Conservation (phyloP, 2,113 vertebrate species). For the Perca schrenkii region DNA sequence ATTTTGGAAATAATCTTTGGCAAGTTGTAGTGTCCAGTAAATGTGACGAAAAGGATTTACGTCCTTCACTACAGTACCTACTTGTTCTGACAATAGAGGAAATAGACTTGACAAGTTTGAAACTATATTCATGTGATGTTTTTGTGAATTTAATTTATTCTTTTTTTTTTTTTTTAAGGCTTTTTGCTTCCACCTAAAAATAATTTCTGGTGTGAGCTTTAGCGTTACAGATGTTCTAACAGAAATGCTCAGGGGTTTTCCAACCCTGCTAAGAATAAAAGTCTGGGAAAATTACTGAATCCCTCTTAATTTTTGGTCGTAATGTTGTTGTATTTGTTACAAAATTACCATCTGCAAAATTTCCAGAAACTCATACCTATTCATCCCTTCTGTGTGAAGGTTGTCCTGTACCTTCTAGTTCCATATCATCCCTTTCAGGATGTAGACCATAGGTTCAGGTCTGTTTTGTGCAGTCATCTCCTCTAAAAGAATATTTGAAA, state of each 20-base stretch:
- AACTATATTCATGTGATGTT: neutral
- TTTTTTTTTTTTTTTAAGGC: no score
- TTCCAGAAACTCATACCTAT: neutral
- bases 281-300: slow-evolving; percentile 8
- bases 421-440: slow-evolving; percentile 54
- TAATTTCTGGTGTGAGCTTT: neutral
- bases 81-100: neutral
- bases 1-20: slow-evolving; percentile 4
- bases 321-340: neutral
- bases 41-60: neutral
- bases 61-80: no score
- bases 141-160: neutral
- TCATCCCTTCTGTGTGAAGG: neutral
- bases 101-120: neutral
- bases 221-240: neutral
- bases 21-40: neutral
- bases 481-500: slow-evolving; percentile 30
- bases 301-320: neutral
- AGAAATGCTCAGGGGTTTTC: slow-evolving; percentile 1
- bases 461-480: slow-evolving; percentile 40
- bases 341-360: slow-evolving; percentile 5
- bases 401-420: slow-evolving; percentile 53
- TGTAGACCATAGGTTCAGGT: slow-evolving; percentile 63
- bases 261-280: neutral
- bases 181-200: neutral